These are phyloP conservation scores for Sinocyclocheilus rhinocerous DNA, from an alignment of 2,113 vertebrate genomes.

Conservation along the genomic window DNA sequence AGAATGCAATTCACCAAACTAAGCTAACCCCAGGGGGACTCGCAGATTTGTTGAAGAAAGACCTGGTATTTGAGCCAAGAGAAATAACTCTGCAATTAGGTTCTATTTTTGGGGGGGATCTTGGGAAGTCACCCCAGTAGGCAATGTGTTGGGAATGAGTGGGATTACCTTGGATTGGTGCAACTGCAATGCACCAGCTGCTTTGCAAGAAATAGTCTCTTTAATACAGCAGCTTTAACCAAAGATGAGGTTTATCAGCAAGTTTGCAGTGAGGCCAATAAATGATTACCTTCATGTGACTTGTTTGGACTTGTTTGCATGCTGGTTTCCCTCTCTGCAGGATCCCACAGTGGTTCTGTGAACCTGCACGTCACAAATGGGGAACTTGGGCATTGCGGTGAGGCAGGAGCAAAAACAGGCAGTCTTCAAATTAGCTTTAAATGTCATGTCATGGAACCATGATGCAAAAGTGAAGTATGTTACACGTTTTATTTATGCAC, in stretches of 20 bases:
- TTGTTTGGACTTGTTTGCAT: neutral
- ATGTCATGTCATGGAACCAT: conserved; percentile 53
- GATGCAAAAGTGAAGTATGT: conserved; percentile 40
- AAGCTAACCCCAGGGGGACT: conserved; percentile 43
- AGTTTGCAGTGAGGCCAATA: neutral
- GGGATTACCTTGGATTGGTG: conserved; percentile 15
- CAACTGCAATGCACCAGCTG: neutral
- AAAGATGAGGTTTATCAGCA: neutral
- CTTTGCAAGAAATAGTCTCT: neutral
- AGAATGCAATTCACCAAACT: conserved; percentile 52
- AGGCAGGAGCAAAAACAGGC: conserved; percentile 42
- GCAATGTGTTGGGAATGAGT: conserved; percentile 2
- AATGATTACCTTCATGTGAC: neutral
- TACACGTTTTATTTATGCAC: conserved; percentile 48
- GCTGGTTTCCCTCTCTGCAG: conserved; percentile 36
- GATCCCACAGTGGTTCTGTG: conserved; percentile 16
- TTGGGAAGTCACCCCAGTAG: conserved; percentile 20
- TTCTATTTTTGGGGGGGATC: neutral
- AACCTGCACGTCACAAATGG: conserved; percentile 40
- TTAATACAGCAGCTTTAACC: neutral
- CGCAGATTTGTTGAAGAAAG: conserved; percentile 39
- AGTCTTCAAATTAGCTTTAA: conserved; percentile 50
- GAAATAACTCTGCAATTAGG: conserved; percentile 48
- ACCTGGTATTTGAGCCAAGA: conserved; percentile 36
- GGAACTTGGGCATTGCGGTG: conserved; percentile 23